Conservation (phyloP, 2,797 vertebrate genomes). For the Gymnothorax javanicus region DNA sequence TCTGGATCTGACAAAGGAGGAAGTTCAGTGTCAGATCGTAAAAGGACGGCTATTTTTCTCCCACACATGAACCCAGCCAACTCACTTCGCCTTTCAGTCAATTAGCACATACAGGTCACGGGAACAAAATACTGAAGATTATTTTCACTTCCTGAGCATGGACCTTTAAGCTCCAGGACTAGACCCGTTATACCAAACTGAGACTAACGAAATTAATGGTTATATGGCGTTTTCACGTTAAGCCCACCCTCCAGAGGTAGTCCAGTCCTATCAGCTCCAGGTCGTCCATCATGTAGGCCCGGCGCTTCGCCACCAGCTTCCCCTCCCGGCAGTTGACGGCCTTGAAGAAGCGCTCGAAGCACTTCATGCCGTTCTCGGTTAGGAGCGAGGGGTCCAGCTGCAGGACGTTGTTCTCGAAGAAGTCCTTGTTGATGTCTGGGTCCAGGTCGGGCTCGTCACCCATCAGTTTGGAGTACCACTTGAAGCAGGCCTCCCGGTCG, state of each 20-base stretch:
- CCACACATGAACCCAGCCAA: no score
- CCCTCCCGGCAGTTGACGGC: conserved; percentile 99
- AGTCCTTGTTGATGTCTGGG: conserved; percentile 99
- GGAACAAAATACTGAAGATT: no score
- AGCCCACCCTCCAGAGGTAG: conserved; percentile 97
- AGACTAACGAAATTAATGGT: not conserved
- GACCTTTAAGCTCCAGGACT: no score
- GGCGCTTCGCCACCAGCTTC: conserved; percentile 95
- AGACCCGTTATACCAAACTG: not conserved
- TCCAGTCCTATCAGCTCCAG: conserved; percentile 98
- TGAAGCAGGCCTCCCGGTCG: conserved; percentile 99
- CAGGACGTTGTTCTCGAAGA: conserved; percentile 98
- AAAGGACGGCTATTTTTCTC: no score
- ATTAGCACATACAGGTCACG: no score
- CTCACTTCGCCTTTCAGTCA: no score
- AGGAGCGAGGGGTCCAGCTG: conserved; percentile 97
- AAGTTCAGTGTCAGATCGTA: no score
- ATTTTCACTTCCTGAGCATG: no score
- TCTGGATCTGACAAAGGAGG: not conserved
- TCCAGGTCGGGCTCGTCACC: conserved; percentile 98
- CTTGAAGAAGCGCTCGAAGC: conserved; percentile 99
- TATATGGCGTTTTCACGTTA: not conserved
- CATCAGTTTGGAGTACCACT: conserved; percentile 99
- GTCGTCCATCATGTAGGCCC: conserved; percentile 99
- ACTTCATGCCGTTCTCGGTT: conserved; percentile 99